Evolutionary conservation across 2,888 invertebrate genomes (phyloP).

Genomic region (Melinaea menophilus): DNA sequence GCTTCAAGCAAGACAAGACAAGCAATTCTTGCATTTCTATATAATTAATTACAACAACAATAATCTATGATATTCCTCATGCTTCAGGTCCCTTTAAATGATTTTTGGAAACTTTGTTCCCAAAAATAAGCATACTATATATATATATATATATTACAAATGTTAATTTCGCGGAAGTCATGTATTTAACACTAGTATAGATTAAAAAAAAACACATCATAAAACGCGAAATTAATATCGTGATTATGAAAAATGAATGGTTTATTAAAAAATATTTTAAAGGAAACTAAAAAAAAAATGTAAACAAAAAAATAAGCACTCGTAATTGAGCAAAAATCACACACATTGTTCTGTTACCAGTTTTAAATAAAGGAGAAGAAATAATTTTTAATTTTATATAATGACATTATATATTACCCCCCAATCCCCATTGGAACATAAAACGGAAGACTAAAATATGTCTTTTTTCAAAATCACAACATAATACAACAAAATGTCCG

Average conservation of each 20-base stretch:
- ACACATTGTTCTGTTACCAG: too few relatives aligned
- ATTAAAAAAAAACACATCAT: background rate
- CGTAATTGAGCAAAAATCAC: too few relatives aligned
- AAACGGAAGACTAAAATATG: background rate
- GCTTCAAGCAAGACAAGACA: background rate
- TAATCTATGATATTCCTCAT: constrained; percentile 26
- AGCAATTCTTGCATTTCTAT: background rate
- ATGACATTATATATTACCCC: too few relatives aligned
- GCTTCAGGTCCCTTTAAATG: constrained; percentile 25
- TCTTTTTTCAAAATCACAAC: constrained; percentile 6
- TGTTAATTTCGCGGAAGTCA: background rate
- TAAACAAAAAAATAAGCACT: too few relatives aligned
- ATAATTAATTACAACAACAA: background rate
- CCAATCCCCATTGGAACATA: background rate
- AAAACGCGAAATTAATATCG: too few relatives aligned
- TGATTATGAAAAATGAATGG: too few relatives aligned
- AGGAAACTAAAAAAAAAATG: too few relatives aligned
- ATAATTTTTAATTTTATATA: too few relatives aligned
- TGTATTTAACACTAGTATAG: background rate
- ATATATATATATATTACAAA: background rate
- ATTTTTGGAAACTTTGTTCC: constrained; percentile 23
- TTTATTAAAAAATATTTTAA: too few relatives aligned
- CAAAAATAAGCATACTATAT: constrained; percentile 6
- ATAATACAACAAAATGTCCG: background rate
- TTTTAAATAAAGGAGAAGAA: too few relatives aligned